A percentile compares a stretch with the other conserved stretches of the same genome.
These are phyloP conservation scores for Psettodes erumei DNA, from an alignment of 2,113 vertebrate species.

Conservation along the genomic window DNA sequence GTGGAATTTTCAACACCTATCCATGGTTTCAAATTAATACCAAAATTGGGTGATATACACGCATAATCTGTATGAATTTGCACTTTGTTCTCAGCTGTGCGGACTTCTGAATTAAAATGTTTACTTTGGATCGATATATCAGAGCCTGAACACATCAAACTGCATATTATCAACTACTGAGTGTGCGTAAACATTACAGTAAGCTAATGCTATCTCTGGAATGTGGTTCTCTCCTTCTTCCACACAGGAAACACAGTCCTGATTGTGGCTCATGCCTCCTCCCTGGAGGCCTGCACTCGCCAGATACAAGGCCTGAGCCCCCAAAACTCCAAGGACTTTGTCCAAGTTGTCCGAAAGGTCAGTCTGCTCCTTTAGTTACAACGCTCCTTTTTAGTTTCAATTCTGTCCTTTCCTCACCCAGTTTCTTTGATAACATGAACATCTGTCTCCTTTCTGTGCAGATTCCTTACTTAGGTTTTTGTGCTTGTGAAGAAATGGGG, in stretches of 20 bases:
- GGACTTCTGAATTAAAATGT: neutral
- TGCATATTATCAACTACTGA: neutral
- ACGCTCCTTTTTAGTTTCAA: neutral
- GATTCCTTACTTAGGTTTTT: constrained; percentile 99
- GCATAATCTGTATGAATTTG: no score
- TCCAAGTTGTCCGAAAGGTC: constrained; percentile 98
- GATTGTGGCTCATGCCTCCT: constrained; percentile 97
- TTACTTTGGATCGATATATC: neutral
- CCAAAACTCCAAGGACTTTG: constrained; percentile 98
- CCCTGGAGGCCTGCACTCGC: constrained; percentile 97
- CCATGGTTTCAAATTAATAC: neutral
- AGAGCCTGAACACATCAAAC: constrained; percentile 9
- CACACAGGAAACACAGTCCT: constrained; percentile 93
- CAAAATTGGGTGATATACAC: no score
- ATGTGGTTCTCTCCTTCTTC: constrained; percentile 48
- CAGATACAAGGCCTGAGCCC: constrained; percentile 95
- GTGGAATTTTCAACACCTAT: neutral
- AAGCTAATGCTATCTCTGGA: constrained; percentile 39
- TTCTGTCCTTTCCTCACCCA: neutral
- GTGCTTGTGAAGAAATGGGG: constrained; percentile 94
- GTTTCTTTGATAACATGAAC: constrained; percentile 16
- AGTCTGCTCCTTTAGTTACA: constrained; percentile 30
- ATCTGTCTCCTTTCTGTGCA: constrained; percentile 68
- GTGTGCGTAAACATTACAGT: constrained; percentile 15
- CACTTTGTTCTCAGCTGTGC: neutral